Evolutionary conservation across 2,113 vertebrate genomes (phyloP).

Genomic region (Camelus dromedarius): DNA sequence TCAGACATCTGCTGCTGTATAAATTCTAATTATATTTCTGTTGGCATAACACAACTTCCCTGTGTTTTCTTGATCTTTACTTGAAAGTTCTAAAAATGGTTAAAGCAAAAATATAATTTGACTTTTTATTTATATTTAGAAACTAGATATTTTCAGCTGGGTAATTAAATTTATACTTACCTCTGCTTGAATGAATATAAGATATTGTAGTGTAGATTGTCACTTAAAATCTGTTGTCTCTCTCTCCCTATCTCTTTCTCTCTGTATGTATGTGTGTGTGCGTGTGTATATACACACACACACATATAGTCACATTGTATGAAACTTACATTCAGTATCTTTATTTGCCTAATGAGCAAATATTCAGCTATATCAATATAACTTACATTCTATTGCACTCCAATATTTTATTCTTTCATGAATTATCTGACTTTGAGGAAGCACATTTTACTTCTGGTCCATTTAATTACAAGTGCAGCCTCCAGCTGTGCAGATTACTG

Average conservation of each 20-base stretch:
- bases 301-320: not conserved
- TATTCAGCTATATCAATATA: not conserved
- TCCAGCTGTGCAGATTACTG: not conserved
- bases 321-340: not conserved
- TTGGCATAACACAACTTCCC: not conserved
- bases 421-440: not conserved
- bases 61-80: not conserved
- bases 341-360: not conserved
- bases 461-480: not conserved
- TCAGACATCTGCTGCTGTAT: not conserved
- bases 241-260: too few relatives aligned
- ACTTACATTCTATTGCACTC: not conserved
- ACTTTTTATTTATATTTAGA: not conserved
- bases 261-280: too few relatives aligned
- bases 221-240: too few relatives aligned
- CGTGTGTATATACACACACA: too few relatives aligned
- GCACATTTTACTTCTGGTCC: not conserved
- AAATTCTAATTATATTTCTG: not conserved
- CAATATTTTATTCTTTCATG: not conserved
- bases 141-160: not conserved
- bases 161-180: not conserved
- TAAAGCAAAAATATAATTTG: not conserved
- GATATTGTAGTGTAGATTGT: not conserved
- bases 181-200: not conserved
- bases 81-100: not conserved